These are phyloP conservation scores for Sialis fuliginosa DNA, from an alignment of 2,888 invertebrate genomes.

Conservation along the genomic window DNA sequence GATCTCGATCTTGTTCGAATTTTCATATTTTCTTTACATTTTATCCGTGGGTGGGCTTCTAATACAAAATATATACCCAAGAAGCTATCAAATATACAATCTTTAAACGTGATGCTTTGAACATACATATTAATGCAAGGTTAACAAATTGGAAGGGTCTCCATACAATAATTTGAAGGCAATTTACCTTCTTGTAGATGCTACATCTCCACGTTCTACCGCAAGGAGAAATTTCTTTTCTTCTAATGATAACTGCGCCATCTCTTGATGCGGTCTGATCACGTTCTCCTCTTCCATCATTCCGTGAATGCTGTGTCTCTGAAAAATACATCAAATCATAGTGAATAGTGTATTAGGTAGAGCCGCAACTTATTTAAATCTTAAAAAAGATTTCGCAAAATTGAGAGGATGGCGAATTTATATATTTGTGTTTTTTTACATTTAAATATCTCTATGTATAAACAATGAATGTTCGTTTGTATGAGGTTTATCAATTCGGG, in stretches of 20 bases:
- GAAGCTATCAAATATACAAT: not conserved
- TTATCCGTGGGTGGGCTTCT: too few species aligned
- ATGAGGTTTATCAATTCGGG: too few species aligned
- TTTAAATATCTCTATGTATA: too few species aligned
- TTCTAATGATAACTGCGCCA: constrained; percentile 61
- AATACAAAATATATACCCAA: too few species aligned
- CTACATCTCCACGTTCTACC: constrained; percentile 92
- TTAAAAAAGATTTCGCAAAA: too few species aligned
- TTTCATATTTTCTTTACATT: too few species aligned
- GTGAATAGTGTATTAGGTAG: not conserved
- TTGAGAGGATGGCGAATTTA: too few species aligned
- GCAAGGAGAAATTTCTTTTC: constrained; percentile 92
- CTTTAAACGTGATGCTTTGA: not conserved
- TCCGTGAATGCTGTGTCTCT: constrained; percentile 79
- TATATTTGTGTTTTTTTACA: too few species aligned
- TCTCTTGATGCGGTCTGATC: constrained; percentile 77
- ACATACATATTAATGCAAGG: not conserved
- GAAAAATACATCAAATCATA: constrained; percentile 15
- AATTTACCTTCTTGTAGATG: constrained; percentile 61
- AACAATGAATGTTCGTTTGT: too few species aligned
- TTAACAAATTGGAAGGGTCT: not conserved
- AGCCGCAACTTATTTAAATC: not conserved
- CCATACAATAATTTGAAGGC: not conserved
- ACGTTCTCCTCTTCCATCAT: constrained; percentile 86
- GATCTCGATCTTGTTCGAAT: too few species aligned